Evolutionary conservation across 2,888 invertebrate species (phyloP).

Genomic region (Bhutanitis thaidina): DNA sequence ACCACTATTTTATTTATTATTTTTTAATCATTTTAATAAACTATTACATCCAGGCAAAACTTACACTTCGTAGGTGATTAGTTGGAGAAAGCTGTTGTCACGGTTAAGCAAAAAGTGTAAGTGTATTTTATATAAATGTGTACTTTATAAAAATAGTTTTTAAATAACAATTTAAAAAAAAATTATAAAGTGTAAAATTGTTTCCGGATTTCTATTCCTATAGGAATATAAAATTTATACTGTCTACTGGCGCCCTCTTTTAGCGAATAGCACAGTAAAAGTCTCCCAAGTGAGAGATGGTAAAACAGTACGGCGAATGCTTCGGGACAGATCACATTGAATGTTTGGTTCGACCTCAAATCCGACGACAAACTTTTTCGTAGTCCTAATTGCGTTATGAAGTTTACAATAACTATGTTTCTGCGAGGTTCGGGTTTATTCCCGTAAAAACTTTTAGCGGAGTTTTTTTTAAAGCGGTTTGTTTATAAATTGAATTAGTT

Average conservation of each 20-base stretch:
- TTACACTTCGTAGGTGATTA: too few species aligned
- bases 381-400: constrained; percentile 25
- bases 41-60: too few species aligned
- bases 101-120: too few species aligned
- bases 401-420: constrained; percentile 23
- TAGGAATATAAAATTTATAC: not conserved
- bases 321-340: constrained; percentile 31
- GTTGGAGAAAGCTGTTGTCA: too few species aligned
- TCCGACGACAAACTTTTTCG: constrained; percentile 23
- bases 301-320: constrained; percentile 50
- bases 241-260: constrained; percentile 45
- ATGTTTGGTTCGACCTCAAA: constrained; percentile 16
- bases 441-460: constrained; percentile 18
- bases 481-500: constrained; percentile 7
- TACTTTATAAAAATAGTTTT: too few species aligned
- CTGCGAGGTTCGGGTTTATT: constrained; percentile 17
- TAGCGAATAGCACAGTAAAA: constrained; percentile 38
- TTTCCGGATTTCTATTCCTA: not conserved
- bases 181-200: too few species aligned
- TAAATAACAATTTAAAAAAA: too few species aligned
- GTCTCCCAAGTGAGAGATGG: constrained; percentile 32
- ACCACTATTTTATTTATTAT: too few species aligned
- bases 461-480: constrained; percentile 19
- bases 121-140: too few species aligned
- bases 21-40: too few species aligned